Conservation (phyloP, 2,797 vertebrate genomes). For the Leptodactylus fallax region DNA sequence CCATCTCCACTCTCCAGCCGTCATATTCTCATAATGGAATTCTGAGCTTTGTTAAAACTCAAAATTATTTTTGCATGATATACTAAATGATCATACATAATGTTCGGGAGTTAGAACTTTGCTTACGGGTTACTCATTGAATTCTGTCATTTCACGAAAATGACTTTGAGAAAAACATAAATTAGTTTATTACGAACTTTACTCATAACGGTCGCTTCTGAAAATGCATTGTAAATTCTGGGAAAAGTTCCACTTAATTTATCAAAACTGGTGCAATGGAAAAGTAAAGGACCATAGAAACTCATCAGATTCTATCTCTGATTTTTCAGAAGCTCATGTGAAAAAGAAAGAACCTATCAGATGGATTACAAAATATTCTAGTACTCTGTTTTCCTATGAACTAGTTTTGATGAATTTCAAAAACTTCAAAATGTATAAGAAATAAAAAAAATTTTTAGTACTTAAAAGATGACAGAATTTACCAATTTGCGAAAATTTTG, state of each 20-base stretch:
- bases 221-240: not conserved
- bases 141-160: not conserved
- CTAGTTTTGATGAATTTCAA: too few relatives aligned
- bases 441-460: too few relatives aligned
- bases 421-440: too few relatives aligned
- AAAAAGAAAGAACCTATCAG: too few relatives aligned
- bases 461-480: too few relatives aligned
- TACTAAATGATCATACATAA: not conserved
- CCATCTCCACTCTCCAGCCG: conserved; percentile 1
- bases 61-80: not conserved
- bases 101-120: not conserved
- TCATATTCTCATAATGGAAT: not conserved
- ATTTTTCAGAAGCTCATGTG: too few relatives aligned
- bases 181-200: not conserved
- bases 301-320: too few relatives aligned
- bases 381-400: not conserved
- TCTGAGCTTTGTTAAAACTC: not conserved
- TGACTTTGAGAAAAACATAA: not conserved
- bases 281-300: not conserved
- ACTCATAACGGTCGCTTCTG: not conserved
- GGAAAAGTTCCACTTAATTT: not conserved
- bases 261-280: not conserved
- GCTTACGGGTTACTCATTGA: not conserved
- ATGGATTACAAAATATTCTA: too few relatives aligned
- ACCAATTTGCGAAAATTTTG: too few relatives aligned